These are phyloP conservation scores for Chunga burmeisteri DNA, from an alignment of 2,113 vertebrate genomes.

Conservation along the genomic window DNA sequence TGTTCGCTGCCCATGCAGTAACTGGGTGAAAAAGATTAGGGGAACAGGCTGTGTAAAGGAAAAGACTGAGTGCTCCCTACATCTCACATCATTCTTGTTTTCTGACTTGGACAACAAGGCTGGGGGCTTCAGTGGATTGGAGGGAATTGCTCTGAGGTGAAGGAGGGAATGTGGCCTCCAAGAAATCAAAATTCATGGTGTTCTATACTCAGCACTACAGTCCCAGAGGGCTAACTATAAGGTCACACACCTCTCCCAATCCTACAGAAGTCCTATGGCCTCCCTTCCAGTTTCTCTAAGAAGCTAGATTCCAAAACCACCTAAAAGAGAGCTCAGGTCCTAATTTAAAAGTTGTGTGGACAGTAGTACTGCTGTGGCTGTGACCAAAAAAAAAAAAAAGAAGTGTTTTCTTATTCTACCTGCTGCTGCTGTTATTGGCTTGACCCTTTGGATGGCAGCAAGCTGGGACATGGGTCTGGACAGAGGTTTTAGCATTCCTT, in stretches of 20 bases:
- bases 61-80: background rate
- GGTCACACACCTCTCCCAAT: background rate
- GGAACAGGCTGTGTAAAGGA: background rate
- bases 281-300: background rate
- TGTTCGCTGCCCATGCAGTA: rapidly evolving
- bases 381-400: background rate
- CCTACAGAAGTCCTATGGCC: background rate
- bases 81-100: background rate
- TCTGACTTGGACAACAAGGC: background rate
- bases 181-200: background rate
- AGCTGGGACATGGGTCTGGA: background rate
- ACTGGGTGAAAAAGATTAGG: background rate
- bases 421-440: background rate
- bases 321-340: background rate
- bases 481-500: background rate
- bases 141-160: background rate
- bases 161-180: background rate
- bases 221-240: background rate
- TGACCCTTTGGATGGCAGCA: background rate
- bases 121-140: background rate
- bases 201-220: background rate
- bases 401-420: background rate
- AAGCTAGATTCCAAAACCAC: background rate
- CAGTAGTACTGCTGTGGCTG: background rate
- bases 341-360: background rate